Evolutionary conservation across 2,113 vertebrate genomes (phyloP).

Genomic region (Dasyprocta punctata): DNA sequence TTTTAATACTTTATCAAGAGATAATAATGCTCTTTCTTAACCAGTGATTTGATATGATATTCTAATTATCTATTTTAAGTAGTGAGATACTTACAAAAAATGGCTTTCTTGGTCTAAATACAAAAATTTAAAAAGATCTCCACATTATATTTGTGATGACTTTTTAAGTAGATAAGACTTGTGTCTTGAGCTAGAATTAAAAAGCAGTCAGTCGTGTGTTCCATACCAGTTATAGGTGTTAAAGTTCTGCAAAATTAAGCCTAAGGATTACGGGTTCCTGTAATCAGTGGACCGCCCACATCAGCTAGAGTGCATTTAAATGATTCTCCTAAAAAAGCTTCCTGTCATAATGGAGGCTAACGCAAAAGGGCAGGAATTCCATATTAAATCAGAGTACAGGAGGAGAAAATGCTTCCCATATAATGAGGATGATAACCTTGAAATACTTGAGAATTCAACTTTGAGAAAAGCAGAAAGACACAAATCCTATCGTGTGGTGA

Average conservation of each 20-base stretch:
- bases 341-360: neutral
- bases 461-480: constrained; percentile 58
- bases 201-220: neutral
- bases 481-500: constrained; percentile 35
- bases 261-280: neutral
- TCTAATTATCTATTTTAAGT: neutral
- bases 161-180: neutral
- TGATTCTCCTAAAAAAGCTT: constrained; percentile 20
- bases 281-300: neutral
- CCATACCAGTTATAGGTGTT: neutral
- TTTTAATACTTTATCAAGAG: neutral
- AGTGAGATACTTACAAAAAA: neutral
- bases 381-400: neutral
- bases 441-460: constrained; percentile 58
- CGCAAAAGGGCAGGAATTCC: neutral
- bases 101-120: neutral
- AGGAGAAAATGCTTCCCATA: constrained; percentile 14
- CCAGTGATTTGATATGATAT: neutral
- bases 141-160: neutral
- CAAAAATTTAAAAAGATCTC: neutral
- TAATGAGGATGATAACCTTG: constrained; percentile 67
- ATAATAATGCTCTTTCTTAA: neutral
- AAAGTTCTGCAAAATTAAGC: neutral
- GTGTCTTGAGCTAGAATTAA: neutral
- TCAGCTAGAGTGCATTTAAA: neutral